phyloP scores from a whole-genome alignment of 2,113 vertebrate species.

The Spheniscus mendiculus region DNA sequence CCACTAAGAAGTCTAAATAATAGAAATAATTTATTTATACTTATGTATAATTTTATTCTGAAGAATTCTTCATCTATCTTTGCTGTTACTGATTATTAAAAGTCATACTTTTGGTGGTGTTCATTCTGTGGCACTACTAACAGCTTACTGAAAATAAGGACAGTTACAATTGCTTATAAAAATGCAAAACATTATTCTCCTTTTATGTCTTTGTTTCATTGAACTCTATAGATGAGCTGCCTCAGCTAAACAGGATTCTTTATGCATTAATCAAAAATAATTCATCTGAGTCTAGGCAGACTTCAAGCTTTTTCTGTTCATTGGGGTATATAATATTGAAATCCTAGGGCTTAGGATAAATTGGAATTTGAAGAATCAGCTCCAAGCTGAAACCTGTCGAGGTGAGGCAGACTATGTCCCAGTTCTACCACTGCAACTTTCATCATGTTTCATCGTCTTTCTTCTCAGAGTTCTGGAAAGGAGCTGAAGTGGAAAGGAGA shows the following conservation, averaged over 20 bases:
- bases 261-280: slow-evolving; percentile 24
- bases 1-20: neutral
- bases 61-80: neutral
- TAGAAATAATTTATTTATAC: neutral
- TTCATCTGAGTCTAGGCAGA: slow-evolving; percentile 11
- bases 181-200: slow-evolving; percentile 23
- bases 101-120: neutral
- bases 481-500: neutral
- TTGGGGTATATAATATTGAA: neutral
- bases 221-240: slow-evolving; percentile 20
- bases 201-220: slow-evolving; percentile 19
- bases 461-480: neutral
- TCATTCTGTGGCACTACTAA: neutral
- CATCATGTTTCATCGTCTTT: neutral
- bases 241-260: neutral
- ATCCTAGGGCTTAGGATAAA: neutral
- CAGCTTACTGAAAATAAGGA: slow-evolving; percentile 7
- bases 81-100: neutral
- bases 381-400: neutral
- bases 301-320: neutral
- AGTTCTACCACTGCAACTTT: neutral
- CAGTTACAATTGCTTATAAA: slow-evolving; percentile 16
- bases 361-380: neutral
- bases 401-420: neutral
- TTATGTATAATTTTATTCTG: neutral